phyloP scores from a whole-genome alignment of 1,140 invertebrate genomes.

The Dreissena rostriformis region DNA sequence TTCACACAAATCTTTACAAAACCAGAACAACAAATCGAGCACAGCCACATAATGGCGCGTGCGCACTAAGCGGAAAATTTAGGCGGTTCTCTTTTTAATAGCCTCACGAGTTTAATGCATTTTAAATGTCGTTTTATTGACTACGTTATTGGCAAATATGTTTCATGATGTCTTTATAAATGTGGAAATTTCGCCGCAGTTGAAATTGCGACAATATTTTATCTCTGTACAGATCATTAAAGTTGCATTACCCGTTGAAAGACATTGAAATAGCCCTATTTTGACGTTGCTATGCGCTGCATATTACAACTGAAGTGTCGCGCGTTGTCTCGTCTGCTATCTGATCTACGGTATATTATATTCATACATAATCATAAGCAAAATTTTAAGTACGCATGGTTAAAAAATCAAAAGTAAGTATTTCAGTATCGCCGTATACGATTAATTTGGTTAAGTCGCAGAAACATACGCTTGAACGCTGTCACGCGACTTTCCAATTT shows the following conservation, averaged over 20 bases:
- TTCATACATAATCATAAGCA: too few relatives aligned
- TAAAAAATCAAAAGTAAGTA: too few relatives aligned
- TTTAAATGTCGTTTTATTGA: conserved; percentile 51
- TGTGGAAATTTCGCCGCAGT: conserved; percentile 29
- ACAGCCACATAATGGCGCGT: conserved; percentile 21
- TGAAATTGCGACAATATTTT: conserved; percentile 30
- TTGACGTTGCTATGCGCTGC: too few relatives aligned
- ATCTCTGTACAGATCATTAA: conserved; percentile 39
- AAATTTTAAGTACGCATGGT: too few relatives aligned
- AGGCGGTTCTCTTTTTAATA: not conserved
- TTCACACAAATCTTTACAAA: not conserved
- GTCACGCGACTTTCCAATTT: too few relatives aligned
- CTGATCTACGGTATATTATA: too few relatives aligned
- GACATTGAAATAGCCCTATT: too few relatives aligned
- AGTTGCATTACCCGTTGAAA: conserved; percentile 10
- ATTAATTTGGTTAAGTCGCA: too few relatives aligned
- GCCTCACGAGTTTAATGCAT: conserved; percentile 26
- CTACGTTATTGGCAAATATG: conserved; percentile 11
- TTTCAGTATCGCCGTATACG: too few relatives aligned
- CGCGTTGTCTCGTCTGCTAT: too few relatives aligned
- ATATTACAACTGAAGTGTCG: too few relatives aligned
- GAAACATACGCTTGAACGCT: too few relatives aligned
- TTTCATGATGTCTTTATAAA: conserved; percentile 49
- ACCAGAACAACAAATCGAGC: not conserved
- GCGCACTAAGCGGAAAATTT: not conserved